Base-by-base conservation (phyloP, 2,113 vertebrate species). In the Psettodes erumei region DNA sequence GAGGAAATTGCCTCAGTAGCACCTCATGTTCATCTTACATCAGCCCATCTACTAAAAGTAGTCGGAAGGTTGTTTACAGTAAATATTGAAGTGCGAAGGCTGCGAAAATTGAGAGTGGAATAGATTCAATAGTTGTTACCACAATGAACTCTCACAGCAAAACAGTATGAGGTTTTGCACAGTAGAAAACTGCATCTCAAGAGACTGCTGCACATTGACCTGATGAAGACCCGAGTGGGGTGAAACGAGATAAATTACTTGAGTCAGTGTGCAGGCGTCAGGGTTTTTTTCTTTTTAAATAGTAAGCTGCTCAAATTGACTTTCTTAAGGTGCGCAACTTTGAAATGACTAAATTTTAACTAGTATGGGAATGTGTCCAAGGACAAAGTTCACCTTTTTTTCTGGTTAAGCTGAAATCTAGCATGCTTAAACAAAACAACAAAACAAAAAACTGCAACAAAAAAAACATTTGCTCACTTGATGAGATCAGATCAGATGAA, bases 361-460 rank as follows among this genome's bases (percentile, higher is more conserved):
- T 28, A 15, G 18, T 27, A 27, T 43, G 9, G 3, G 32, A 59
- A 66, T 47, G 11, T 50, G 13, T 33, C 53, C 13, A 27, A 21
- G 8, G 4, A 60, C 55, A 67, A 50, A 68, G 67, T 63, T 59
- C 11, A 59, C 11, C n/a, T n/a, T 68, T 62, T 13, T 38, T 58
- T 59, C 2, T 6, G 19, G 15, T 60, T 48, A 13, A 48, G 16
- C 18, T 47, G 16, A 48, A 56, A 27, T 33, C 10, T 1, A 30
- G 2, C 56, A 30, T 55, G 13, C 19, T 28, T 37, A 50, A 61
- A 71, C 28, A 60, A 33, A 21, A 13, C 1, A 50, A 33, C 21
- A 13, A 19, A 5, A 11, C 4, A 0, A n/a, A n/a, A n/a, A n/a
- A n/a, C n/a, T n/a, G n/a, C n/a, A n/a, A n/a, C n/a, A n/a, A n/a